Evolutionary conservation across 2,797 vertebrate species (phyloP).

Genomic region (Vireo griseus): DNA sequence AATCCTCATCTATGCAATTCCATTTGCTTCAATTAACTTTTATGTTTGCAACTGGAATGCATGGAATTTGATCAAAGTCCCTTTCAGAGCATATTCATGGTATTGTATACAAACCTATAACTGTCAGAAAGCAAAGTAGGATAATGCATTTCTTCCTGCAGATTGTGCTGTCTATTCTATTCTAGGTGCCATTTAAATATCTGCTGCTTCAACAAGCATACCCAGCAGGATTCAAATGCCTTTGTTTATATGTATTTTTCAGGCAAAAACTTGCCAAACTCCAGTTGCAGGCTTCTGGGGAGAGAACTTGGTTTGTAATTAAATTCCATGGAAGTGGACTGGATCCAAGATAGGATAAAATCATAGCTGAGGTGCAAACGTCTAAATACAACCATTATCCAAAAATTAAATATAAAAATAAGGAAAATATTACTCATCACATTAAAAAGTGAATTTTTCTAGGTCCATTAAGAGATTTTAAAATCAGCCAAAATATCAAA

Average conservation of each 20-base stretch:
- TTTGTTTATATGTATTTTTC: background rate
- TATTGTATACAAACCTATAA: background rate
- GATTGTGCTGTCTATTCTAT: background rate
- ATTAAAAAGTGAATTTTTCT: background rate
- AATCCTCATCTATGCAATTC: background rate
- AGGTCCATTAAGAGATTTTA: background rate
- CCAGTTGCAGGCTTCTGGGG: background rate
- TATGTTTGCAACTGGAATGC: background rate
- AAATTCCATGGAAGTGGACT: background rate
- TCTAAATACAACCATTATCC: background rate
- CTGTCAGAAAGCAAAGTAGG: background rate
- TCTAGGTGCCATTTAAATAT: background rate
- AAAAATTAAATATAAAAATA: background rate
- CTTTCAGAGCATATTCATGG: background rate
- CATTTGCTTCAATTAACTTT: constrained; percentile 5
- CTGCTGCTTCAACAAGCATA: background rate
- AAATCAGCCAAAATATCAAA: background rate
- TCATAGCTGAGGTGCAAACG: background rate
- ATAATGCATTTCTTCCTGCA: background rate
- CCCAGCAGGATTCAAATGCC: background rate
- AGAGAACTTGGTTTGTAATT: background rate
- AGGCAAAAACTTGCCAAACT: background rate
- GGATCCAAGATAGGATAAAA: background rate
- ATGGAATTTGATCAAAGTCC: background rate
- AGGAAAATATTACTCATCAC: background rate